These are phyloP conservation scores for Ophioderma brevispina DNA, from an alignment of 35 echinoderm and acorn worm species.

Conservation along the genomic window DNA sequence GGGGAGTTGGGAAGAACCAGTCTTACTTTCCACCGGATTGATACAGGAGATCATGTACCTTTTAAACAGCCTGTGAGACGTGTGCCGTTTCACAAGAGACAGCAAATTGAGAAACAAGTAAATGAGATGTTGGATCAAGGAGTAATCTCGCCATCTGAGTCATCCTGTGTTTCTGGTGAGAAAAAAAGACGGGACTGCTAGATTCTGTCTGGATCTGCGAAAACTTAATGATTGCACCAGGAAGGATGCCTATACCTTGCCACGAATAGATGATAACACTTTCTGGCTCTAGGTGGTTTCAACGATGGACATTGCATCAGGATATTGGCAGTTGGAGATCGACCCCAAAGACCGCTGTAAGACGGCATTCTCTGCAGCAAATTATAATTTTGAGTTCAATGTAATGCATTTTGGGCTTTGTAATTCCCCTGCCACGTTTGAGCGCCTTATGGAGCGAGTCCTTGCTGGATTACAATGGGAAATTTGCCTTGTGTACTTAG, in stretches of 20 bases:
- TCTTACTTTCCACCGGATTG: too few species aligned
- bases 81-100: too few species aligned
- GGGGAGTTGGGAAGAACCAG: too few species aligned
- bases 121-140: too few species aligned
- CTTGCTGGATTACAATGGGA: slow-evolving; percentile 28
- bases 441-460: slow-evolving; percentile 23
- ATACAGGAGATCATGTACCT: too few species aligned
- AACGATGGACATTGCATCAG: neutral
- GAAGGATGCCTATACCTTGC: slow-evolving; percentile 57
- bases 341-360: slow-evolving; percentile 1
- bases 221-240: slow-evolving; percentile 35
- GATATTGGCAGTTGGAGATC: slow-evolving; percentile 28
- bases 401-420: slow-evolving; percentile 36
- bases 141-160: too few species aligned
- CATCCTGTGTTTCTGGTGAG: slow-evolving; percentile 38
- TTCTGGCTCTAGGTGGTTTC: slow-evolving; percentile 12
- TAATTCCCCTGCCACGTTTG: slow-evolving; percentile 33
- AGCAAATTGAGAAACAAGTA: too few species aligned
- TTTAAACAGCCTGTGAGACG: too few species aligned
- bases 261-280: slow-evolving; percentile 52
- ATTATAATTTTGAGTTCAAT: slow-evolving; percentile 21
- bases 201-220: slow-evolving; percentile 51
- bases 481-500: neutral
- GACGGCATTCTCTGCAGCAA: slow-evolving; percentile 15
- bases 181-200: slow-evolving; percentile 59